phyloP scores from a whole-genome alignment of 2,888 invertebrate species.

The Rhingia rostrata region DNA sequence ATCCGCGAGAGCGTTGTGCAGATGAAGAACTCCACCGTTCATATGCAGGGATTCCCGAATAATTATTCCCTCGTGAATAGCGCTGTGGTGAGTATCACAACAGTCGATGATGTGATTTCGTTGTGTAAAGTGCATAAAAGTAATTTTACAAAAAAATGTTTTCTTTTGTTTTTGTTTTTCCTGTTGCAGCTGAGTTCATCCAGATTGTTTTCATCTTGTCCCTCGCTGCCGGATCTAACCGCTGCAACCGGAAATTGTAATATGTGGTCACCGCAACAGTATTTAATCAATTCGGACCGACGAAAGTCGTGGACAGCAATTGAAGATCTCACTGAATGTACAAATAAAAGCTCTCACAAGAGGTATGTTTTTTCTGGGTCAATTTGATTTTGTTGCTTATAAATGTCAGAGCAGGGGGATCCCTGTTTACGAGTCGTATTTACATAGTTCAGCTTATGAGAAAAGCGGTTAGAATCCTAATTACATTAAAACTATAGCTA shows the following conservation, averaged over 20 bases:
- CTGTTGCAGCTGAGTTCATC: conserved; percentile 75
- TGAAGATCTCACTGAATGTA: conserved; percentile 87
- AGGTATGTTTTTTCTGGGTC: conserved; percentile 81
- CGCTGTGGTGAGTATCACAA: conserved; percentile 77
- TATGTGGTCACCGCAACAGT: conserved; percentile 82
- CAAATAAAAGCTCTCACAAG: conserved; percentile 84
- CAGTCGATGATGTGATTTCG: no score
- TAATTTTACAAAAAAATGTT: not conserved
- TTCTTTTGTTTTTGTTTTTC: conserved; percentile 6
- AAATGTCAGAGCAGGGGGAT: not conserved
- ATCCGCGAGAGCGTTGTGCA: conserved; percentile 83
- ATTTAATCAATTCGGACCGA: conserved; percentile 83
- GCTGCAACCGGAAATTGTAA: conserved; percentile 76
- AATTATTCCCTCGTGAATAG: conserved; percentile 76
- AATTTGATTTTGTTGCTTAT: not conserved
- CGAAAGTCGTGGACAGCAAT: conserved; percentile 95
- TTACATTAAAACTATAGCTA: no score
- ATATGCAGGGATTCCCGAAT: conserved; percentile 79
- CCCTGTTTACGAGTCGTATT: no score
- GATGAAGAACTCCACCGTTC: conserved; percentile 82
- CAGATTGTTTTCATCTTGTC: conserved; percentile 77
- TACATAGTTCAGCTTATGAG: no score
- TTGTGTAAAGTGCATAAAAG: no score
- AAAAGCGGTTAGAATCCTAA: no score
- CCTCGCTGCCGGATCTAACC: conserved; percentile 82